A percentile compares a stretch with the other conserved stretches of the same genome.
Conservation (phyloP, 1,140 invertebrate species). For the Hirudo medicinalis region DNA sequence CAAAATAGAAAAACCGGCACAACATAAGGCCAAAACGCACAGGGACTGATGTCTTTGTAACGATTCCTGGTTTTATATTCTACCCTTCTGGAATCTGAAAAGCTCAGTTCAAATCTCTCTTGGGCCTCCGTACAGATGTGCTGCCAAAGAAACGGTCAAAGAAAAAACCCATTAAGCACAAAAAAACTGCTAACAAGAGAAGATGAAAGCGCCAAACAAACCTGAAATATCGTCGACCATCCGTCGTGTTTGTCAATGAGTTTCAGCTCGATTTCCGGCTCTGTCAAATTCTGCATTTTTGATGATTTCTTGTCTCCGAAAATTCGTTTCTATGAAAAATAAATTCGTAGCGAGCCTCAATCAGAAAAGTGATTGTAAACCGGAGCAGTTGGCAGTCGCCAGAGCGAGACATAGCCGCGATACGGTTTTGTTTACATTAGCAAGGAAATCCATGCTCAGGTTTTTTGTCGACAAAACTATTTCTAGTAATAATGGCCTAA, state of each 20-base stretch:
- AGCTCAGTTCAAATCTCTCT: constrained; percentile 51
- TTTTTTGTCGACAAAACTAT: too few species aligned
- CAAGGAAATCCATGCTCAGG: too few species aligned
- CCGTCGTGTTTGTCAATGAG: constrained; percentile 3
- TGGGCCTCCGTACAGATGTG: constrained; percentile 50
- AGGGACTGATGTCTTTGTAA: constrained; percentile 87
- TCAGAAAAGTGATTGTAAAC: too few species aligned
- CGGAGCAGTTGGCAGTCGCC: too few species aligned
- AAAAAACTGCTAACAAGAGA: neutral
- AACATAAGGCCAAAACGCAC: constrained; percentile 32
- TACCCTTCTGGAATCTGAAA: constrained; percentile 60
- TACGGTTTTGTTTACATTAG: too few species aligned
- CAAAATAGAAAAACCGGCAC: neutral
- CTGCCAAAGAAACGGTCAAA: constrained; percentile 41
- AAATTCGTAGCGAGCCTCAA: too few species aligned
- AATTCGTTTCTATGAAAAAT: too few species aligned
- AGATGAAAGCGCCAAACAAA: neutral
- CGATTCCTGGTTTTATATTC: constrained; percentile 70
- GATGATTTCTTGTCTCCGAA: too few species aligned
- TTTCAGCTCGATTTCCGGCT: neutral
- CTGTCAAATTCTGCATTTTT: neutral
- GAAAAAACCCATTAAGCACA: neutral
- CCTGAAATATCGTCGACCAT: neutral
- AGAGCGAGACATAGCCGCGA: too few species aligned
- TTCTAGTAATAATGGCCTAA: too few species aligned